Evolutionary conservation across 2,113 vertebrate species (phyloP).

Genomic region (Oxyura jamaicensis): DNA sequence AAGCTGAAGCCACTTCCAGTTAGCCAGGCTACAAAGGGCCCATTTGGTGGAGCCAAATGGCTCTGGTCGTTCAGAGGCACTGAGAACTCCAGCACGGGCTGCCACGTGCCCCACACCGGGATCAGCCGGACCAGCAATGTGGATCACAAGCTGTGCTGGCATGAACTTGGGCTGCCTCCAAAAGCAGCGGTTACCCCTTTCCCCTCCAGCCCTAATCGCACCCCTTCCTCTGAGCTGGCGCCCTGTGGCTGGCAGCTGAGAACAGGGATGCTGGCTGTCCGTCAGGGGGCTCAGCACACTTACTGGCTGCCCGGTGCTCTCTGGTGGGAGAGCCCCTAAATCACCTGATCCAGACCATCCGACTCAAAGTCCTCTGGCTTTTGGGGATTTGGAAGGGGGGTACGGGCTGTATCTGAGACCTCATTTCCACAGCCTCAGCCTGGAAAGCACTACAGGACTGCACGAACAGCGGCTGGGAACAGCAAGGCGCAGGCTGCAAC

Average conservation of each 20-base stretch:
- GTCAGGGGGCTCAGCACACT: neutral
- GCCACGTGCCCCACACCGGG: neutral
- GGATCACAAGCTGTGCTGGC: neutral
- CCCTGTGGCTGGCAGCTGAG: neutral
- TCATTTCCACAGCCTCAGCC: neutral
- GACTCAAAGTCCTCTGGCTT: neutral
- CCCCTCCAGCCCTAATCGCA: neutral
- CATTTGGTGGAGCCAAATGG: neutral
- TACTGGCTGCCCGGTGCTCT: neutral
- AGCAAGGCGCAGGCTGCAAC: neutral
- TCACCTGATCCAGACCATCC: rapidly evolving
- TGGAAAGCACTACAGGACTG: neutral
- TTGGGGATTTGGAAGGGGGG: rapidly evolving
- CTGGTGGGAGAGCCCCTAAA: neutral
- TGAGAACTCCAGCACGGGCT: neutral
- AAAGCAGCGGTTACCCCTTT: rapidly evolving
- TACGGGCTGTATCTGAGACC: neutral
- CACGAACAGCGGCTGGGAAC: neutral
- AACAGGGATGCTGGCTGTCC: neutral
- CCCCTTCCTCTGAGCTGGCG: neutral
- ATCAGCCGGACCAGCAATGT: neutral
- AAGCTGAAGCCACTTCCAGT: neutral
- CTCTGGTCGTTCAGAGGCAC: neutral
- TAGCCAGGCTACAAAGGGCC: neutral
- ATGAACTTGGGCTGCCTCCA: neutral